These are phyloP conservation scores for Poeciliopsis retropinna DNA, from an alignment of 2,113 vertebrate genomes.

Conservation along the genomic window DNA sequence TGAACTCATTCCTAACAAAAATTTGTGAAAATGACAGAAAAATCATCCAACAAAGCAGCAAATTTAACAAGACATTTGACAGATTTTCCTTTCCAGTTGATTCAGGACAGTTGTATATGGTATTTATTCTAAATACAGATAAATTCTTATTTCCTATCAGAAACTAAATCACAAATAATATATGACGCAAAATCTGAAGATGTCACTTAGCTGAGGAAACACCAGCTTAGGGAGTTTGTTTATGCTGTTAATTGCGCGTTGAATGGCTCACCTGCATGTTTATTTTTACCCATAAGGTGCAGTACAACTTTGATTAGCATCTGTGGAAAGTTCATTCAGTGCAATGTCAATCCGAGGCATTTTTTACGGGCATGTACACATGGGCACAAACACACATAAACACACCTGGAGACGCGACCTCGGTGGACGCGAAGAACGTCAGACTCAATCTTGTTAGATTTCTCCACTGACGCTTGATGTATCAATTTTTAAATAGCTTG, in stretches of 20 bases:
- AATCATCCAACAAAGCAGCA: neutral
- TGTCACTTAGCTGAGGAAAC: neutral
- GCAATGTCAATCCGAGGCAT: constrained; percentile 39
- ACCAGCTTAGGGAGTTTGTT: neutral
- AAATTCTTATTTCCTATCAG: neutral
- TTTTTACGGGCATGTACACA: constrained; percentile 53
- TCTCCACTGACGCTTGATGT: constrained; percentile 74
- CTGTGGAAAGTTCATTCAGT: constrained; percentile 35
- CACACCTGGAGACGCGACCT: constrained; percentile 52
- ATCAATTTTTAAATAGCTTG: constrained; percentile 79
- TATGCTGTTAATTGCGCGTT: neutral
- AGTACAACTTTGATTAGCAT: neutral
- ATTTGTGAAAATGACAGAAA: neutral
- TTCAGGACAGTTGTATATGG: neutral
- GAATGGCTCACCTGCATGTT: neutral
- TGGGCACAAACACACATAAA: constrained; percentile 50
- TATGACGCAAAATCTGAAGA: too few species aligned
- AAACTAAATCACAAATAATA: neutral
- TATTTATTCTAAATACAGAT: neutral
- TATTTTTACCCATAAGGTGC: neutral
- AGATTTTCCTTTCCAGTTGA: too few species aligned
- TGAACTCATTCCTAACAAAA: neutral
- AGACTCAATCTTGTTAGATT: constrained; percentile 72
- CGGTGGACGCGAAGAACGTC: constrained; percentile 62
- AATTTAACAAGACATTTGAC: neutral